A percentile compares a stretch with the other conserved stretches of the same genome.
Evolutionary conservation across 2,113 vertebrate genomes (phyloP).

Genomic region (Nothobranchius kuhntae): DNA sequence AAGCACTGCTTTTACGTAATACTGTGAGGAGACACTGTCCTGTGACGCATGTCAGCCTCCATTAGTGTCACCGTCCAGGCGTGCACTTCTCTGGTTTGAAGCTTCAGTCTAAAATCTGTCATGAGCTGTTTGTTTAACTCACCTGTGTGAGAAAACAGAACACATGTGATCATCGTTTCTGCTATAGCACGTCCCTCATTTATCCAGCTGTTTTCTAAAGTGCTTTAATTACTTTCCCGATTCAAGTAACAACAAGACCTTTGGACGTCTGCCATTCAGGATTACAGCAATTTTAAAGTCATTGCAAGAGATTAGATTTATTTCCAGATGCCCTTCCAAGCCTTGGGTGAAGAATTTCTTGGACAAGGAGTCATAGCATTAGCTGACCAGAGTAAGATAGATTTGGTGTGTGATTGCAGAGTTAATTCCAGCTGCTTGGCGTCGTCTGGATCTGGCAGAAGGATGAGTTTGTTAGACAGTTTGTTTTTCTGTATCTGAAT

Average conservation of each 20-base stretch:
- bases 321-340: constrained; percentile 58
- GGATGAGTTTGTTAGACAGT: constrained; percentile 31
- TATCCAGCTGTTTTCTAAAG: background rate
- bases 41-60: constrained; percentile 41
- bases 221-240: constrained; percentile 12
- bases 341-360: constrained; percentile 6
- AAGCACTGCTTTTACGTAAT: background rate
- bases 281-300: constrained; percentile 41
- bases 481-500: constrained; percentile 30
- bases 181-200: background rate
- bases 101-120: constrained; percentile 27
- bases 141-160: constrained; percentile 20
- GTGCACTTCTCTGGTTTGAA: constrained; percentile 24
- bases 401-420: constrained; percentile 46
- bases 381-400: constrained; percentile 18
- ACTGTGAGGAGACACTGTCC: constrained; percentile 19
- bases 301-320: constrained; percentile 55
- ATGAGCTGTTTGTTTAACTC: constrained; percentile 23
- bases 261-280: constrained; percentile 48
- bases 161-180: constrained; percentile 3
- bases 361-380: constrained; percentile 38
- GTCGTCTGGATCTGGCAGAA: constrained; percentile 52
- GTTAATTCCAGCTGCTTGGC: constrained; percentile 57
- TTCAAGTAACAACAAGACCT: constrained; percentile 10
- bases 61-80: constrained; percentile 46